These are phyloP conservation scores for Digitonthophagus gazella DNA, from an alignment of 2,888 invertebrate species.

Conservation along the genomic window DNA sequence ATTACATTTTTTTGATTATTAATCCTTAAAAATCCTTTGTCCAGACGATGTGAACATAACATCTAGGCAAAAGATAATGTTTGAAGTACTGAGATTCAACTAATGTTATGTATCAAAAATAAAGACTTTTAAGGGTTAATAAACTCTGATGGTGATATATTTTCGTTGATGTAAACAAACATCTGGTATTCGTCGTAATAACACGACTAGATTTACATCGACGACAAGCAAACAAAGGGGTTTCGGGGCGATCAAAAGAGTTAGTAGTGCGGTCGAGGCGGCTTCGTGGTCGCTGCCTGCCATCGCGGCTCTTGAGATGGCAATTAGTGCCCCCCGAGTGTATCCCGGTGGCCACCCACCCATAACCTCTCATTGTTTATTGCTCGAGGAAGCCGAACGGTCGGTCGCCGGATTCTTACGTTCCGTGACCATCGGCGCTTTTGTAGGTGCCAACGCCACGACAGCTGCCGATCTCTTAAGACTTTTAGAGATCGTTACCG, in stretches of 20 bases:
- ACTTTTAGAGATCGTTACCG: background rate
- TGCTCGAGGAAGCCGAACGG: conserved; percentile 14
- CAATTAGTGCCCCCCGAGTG: conserved; percentile 14
- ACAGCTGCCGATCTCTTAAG: background rate
- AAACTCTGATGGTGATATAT: no score
- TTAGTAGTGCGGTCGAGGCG: background rate
- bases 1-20: no score
- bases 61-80: no score
- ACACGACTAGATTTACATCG: background rate
- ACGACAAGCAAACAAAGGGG: background rate
- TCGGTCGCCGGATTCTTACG: background rate
- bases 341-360: conserved; percentile 17
- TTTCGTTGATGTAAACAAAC: background rate
- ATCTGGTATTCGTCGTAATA: background rate
- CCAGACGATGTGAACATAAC: no score
- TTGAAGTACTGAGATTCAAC: no score
- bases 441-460: conserved; percentile 2
- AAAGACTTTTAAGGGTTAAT: no score
- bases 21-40: no score
- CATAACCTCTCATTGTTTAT: conserved; percentile 16
- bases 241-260: background rate
- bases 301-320: conserved; percentile 8
- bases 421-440: conserved; percentile 1
- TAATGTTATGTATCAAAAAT: no score
- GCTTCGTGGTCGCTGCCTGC: background rate